Base-by-base conservation (phyloP, 2,888 invertebrate species). In the Plagiodera versicolora region DNA sequence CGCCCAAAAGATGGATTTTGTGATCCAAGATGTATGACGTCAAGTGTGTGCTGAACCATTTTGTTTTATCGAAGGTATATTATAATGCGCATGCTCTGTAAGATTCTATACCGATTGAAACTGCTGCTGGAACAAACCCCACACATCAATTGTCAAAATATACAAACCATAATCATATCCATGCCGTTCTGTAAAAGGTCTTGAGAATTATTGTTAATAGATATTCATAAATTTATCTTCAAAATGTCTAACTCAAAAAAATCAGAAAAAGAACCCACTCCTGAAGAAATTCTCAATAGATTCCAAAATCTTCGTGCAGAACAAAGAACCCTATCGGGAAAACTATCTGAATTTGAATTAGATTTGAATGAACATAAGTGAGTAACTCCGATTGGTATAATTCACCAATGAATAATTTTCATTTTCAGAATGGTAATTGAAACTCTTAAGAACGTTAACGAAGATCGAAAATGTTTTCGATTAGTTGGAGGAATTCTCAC, bases 361-460 rank as follows among this genome's bases (percentile, higher is more conserved):
- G 98, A 98, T 80, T 85, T 94, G 64, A 95, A 94, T 79, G 98
- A 98, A 82, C 97, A 98, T 84, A 96, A 93, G 97, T 98, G 83
- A 84, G 83, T 79, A 49, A n/a, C n/a, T n/a, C n/a, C n/a, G n/a
- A n/a, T n/a, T n/a, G n/a, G n/a, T n/a, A n/a, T n/a, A n/a, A n/a
- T n/a, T n/a, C n/a, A n/a, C n/a, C n/a, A n/a, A n/a, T n/a, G n/a
- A n/a, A n/a, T n/a, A n/a, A n/a, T n/a, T n/a, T 39, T 49, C 32
- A 52, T 67, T 81, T 83, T 48, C 80, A 98, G 97, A 80, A 89
- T 97, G 79, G 98, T 98, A 59, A 92, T 96, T 70, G 96, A 96
- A 74, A 95, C 96, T 11, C 83, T 98, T 63, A 89, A 91, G 77
- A 89, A 89, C 61, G 91, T 95, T 18, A 92, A 94, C 75, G 87